Evolutionary conservation across 1,140 invertebrate genomes (phyloP).

Genomic region (Batillaria attramentaria): DNA sequence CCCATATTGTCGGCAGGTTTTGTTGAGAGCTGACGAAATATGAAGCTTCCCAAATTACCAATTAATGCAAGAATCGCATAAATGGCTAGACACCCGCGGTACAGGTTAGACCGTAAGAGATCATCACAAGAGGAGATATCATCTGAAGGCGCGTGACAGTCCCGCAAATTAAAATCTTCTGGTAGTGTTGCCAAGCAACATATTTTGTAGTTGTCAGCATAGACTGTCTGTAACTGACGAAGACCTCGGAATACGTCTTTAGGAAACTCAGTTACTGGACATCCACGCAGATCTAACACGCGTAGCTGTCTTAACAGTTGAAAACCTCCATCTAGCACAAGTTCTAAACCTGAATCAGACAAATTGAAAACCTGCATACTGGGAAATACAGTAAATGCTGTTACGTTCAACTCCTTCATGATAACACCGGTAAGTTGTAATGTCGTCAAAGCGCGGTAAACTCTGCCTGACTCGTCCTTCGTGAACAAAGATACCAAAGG

Average conservation of each 20-base stretch:
- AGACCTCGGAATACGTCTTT: not conserved
- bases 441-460: not conserved
- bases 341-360: not conserved
- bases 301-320: not conserved
- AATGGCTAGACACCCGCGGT: not conserved
- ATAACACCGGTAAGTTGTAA: not conserved
- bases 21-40: not conserved
- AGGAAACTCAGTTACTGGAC: not conserved
- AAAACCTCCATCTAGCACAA: not conserved
- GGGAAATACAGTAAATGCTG: not conserved
- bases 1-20: not conserved
- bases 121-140: conserved; percentile 8
- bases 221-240: not conserved
- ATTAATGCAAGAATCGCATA: not conserved
- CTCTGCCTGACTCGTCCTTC: not conserved
- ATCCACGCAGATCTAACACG: not conserved
- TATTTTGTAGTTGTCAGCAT: conserved; percentile 13
- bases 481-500: not conserved
- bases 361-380: not conserved
- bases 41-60: not conserved
- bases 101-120: not conserved
- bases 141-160: not conserved
- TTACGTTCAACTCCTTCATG: not conserved
- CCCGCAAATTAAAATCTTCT: not conserved
- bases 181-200: not conserved